A percentile compares a stretch with the other conserved stretches of the same genome.
phyloP scores from a whole-genome alignment of 2,113 vertebrate species.

The Chauna torquata region DNA sequence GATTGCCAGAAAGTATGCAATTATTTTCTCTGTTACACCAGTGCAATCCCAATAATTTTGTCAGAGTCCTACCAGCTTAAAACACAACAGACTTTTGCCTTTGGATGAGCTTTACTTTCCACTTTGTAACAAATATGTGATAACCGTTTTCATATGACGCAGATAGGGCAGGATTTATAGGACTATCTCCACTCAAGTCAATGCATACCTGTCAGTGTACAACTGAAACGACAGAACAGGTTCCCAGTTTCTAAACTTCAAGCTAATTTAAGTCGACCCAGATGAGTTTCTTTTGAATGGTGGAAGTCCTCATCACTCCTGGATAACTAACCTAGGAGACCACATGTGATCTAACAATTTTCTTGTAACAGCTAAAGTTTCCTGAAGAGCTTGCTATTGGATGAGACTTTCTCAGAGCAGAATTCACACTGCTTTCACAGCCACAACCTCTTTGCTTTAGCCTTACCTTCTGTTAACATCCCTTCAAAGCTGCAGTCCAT shows the following conservation, averaged over 20 bases:
- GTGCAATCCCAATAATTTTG: not conserved
- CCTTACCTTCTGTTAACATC: not conserved
- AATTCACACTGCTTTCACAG: not conserved
- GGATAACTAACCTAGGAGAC: not conserved
- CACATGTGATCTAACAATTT: not conserved
- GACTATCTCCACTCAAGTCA: not conserved
- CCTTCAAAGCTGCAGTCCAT: not conserved
- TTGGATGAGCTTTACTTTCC: not conserved
- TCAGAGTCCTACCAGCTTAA: not conserved
- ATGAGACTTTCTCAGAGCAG: not conserved
- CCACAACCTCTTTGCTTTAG: not conserved
- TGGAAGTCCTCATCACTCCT: not conserved
- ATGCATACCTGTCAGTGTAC: accelerated
- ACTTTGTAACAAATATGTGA: not conserved
- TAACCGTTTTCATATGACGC: not conserved
- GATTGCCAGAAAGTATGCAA: not conserved
- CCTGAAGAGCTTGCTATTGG: not conserved
- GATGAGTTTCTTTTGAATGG: not conserved
- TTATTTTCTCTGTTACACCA: not conserved
- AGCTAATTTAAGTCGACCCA: not conserved
- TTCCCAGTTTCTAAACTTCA: not conserved
- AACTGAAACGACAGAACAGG: not conserved
- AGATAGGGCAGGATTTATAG: not conserved
- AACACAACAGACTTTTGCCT: not conserved
- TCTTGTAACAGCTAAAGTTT: not conserved